A percentile compares a stretch with the other conserved stretches of the same genome.
Evolutionary conservation across 2,113 vertebrate species (phyloP).

Genomic region (Pelecanoides urinatrix): DNA sequence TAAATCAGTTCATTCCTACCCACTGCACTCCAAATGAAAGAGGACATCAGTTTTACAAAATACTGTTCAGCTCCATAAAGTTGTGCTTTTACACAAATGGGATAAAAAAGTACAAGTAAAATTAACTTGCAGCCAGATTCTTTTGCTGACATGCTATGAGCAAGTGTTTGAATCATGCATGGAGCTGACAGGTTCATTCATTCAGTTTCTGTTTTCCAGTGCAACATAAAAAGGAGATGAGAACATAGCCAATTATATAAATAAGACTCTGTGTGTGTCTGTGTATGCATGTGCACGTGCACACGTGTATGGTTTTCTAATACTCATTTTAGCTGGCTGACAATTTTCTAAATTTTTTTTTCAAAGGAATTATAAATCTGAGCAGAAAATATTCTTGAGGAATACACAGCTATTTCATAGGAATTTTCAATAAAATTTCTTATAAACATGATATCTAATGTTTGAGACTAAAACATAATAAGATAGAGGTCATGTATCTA

Average conservation of each 20-base stretch:
- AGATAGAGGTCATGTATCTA: rapidly evolving
- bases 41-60: background rate
- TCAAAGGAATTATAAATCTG: background rate
- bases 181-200: background rate
- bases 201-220: background rate
- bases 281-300: rapidly evolving
- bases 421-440: background rate
- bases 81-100: background rate
- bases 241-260: background rate
- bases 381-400: background rate
- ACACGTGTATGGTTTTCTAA: background rate
- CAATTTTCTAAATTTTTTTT: background rate
- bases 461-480: background rate
- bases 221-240: background rate
- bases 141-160: background rate
- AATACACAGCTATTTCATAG: background rate
- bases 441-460: background rate
- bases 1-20: background rate
- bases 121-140: background rate
- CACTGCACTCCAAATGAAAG: background rate
- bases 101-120: background rate
- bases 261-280: background rate
- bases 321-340: background rate
- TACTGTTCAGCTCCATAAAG: background rate
- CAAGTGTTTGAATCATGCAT: background rate